These are phyloP conservation scores for Pundamilia nyererei DNA, from an alignment of 2,113 vertebrate genomes.

Conservation along the genomic window DNA sequence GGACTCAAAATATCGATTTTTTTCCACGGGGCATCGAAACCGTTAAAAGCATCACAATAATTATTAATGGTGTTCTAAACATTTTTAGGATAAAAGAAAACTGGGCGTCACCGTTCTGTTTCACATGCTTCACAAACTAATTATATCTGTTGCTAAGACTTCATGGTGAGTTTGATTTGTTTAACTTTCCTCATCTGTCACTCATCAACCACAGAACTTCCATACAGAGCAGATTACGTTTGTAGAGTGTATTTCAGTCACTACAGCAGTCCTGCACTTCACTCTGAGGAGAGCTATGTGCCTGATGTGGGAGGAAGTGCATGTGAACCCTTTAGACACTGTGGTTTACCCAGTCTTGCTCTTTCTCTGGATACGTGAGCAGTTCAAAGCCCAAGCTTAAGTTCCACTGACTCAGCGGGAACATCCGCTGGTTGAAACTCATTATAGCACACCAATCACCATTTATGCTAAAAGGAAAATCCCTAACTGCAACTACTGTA, in stretches of 20 bases:
- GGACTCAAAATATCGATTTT: not conserved
- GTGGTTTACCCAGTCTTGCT: not conserved
- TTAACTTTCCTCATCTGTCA: not conserved
- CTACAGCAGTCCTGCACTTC: not conserved
- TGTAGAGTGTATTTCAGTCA: not conserved
- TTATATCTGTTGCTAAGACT: not conserved
- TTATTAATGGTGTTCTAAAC: not conserved
- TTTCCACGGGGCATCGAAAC: not conserved
- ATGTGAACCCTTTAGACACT: not conserved
- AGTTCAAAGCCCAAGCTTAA: not conserved
- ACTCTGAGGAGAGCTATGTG: not conserved
- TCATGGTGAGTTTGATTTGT: not conserved
- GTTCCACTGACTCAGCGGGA: conserved; percentile 41
- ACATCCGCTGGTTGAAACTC: not conserved
- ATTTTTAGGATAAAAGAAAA: not conserved
- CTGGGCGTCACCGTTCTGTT: not conserved
- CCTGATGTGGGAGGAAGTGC: not conserved
- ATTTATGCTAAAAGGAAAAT: conserved; percentile 26
- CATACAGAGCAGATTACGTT: not conserved
- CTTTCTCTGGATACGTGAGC: not conserved
- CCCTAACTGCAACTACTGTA: conserved; percentile 13
- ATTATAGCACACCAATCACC: conserved; percentile 18
- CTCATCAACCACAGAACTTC: not conserved
- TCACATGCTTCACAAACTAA: not conserved
- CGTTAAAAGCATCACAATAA: not conserved